A percentile compares a stretch with the other conserved stretches of the same genome.
Evolutionary conservation across 2,113 vertebrate species (phyloP).

Genomic region (Montifringilla adamsi): DNA sequence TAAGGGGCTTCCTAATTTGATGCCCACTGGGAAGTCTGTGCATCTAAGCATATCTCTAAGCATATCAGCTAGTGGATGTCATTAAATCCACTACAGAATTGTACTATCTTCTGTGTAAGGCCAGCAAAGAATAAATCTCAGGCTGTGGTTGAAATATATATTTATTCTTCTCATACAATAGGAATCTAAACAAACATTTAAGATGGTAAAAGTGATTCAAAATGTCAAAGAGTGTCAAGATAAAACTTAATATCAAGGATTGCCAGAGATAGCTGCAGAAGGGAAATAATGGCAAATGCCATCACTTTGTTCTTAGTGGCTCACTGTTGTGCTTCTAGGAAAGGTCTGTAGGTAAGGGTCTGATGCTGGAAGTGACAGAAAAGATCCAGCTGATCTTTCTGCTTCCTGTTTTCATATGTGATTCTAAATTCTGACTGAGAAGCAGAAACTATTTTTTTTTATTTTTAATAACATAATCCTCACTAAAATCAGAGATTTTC

Average conservation of each 20-base stretch:
- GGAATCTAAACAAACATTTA: neutral
- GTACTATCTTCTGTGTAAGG: neutral
- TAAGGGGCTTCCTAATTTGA: neutral
- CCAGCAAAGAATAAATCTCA: neutral
- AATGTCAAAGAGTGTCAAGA: neutral
- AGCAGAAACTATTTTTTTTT: accelerated
- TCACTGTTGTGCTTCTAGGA: neutral
- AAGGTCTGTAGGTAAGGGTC: neutral
- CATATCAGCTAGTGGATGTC: neutral
- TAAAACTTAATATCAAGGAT: neutral
- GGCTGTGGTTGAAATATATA: neutral
- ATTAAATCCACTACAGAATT: neutral
- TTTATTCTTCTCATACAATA: neutral
- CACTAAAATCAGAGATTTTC: neutral
- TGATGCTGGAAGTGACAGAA: neutral
- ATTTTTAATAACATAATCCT: neutral
- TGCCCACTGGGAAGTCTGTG: neutral
- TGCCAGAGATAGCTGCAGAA: neutral
- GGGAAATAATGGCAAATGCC: neutral
- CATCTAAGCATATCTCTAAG: neutral
- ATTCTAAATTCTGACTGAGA: neutral
- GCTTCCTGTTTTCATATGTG: neutral
- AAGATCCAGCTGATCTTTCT: neutral
- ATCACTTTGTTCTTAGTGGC: neutral
- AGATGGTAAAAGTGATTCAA: neutral